A percentile compares a stretch with the other conserved stretches of the same genome.
Conservation (phyloP, 2,797 vertebrate genomes). For the Myripristis jacobus region DNA sequence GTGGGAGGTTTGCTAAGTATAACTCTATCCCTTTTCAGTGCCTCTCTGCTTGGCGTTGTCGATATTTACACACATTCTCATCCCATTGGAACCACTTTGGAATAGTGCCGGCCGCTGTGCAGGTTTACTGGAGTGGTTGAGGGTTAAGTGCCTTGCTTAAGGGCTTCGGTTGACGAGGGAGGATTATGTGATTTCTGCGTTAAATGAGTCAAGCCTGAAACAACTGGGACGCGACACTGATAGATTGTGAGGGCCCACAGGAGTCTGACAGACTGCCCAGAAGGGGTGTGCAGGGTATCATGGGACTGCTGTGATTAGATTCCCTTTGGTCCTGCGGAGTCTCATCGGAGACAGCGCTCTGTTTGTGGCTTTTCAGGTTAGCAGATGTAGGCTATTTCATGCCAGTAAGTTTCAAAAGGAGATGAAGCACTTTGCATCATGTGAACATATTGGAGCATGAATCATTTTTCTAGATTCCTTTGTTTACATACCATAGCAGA, state of each 20-base stretch:
- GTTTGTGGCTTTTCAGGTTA: constrained; percentile 47
- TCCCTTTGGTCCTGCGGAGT: constrained; percentile 51
- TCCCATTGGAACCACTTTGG: no score
- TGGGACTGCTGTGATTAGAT: constrained; percentile 59
- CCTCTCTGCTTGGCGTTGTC: no score
- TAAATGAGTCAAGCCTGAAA: constrained; percentile 9
- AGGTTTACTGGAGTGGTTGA: no score
- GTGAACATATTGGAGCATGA: neutral
- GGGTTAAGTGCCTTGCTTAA: no score
- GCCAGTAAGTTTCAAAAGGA: constrained; percentile 6
- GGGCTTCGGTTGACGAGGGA: neutral
- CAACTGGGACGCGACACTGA: constrained; percentile 49
- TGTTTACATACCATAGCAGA: neutral
- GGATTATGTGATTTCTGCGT: neutral
- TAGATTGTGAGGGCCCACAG: constrained; percentile 50
- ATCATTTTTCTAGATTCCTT: neutral
- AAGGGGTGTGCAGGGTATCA: constrained; percentile 47
- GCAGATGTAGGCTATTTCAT: neutral
- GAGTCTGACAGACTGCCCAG: constrained; percentile 34
- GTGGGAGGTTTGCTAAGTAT: no score
- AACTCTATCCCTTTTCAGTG: no score
- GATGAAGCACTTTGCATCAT: neutral
- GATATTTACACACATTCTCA: no score
- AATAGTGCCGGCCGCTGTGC: no score
- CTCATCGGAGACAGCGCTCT: constrained; percentile 41